These are phyloP conservation scores for Haemorhous mexicanus DNA, from an alignment of 2,113 vertebrate species.

Conservation along the genomic window DNA sequence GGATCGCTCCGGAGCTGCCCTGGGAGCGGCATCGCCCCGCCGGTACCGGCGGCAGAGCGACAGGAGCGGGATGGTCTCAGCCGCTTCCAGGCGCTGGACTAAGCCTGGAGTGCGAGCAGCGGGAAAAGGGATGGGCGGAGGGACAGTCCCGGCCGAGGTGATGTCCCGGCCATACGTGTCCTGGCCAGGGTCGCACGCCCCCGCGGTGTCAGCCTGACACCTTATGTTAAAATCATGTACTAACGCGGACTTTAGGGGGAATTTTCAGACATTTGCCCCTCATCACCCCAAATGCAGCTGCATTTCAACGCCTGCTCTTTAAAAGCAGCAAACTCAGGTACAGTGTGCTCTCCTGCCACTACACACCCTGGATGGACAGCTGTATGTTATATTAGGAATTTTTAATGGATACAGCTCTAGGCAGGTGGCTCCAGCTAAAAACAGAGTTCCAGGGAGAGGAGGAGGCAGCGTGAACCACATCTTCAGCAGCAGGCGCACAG, in stretches of 20 bases:
- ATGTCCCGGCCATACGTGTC: background rate
- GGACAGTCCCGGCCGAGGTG: accelerated
- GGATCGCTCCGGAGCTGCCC: background rate
- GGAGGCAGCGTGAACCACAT: background rate
- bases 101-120: background rate
- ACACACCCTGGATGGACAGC: background rate
- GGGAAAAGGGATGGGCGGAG: background rate
- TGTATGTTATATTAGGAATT: background rate
- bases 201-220: background rate
- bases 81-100: background rate
- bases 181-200: background rate
- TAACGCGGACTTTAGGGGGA: background rate
- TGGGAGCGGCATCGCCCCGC: background rate
- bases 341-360: background rate
- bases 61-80: no score
- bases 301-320: background rate
- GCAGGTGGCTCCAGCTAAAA: slow-evolving; percentile 16
- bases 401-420: slow-evolving; percentile 34
- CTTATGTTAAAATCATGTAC: background rate
- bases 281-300: background rate
- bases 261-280: background rate
- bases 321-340: background rate
- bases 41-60: background rate
- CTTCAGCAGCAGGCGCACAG: background rate
- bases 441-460: background rate